Evolutionary conservation across 2,888 invertebrate genomes (phyloP).

Genomic region (Cylindroiulus punctatus): DNA sequence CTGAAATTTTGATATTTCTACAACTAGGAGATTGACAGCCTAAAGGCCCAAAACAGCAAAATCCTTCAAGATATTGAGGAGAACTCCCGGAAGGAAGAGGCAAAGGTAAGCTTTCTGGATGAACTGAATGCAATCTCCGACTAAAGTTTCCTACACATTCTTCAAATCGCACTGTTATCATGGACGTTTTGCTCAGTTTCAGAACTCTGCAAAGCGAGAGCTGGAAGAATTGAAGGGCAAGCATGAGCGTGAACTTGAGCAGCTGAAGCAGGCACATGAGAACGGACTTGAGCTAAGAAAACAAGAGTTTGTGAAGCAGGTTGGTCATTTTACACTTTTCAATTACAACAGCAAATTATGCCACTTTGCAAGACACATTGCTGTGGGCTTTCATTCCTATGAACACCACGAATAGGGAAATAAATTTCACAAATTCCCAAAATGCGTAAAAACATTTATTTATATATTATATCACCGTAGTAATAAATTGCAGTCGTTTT

Average conservation of each 20-base stretch:
- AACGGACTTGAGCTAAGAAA: neutral
- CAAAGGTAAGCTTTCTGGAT: neutral
- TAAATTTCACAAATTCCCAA: too few species aligned
- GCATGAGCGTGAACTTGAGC: neutral
- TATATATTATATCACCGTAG: too few species aligned
- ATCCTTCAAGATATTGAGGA: neutral
- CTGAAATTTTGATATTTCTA: neutral
- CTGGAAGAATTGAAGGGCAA: neutral
- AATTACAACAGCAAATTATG: too few species aligned
- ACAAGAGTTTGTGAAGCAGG: neutral
- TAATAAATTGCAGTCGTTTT: too few species aligned
- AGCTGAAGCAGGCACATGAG: neutral
- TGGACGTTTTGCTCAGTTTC: neutral
- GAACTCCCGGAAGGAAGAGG: neutral
- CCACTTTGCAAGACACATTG: too few species aligned
- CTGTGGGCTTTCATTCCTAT: too few species aligned
- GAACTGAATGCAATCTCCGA: neutral
- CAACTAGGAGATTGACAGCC: constrained; percentile 5
- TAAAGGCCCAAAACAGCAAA: neutral
- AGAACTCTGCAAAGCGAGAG: neutral
- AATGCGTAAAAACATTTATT: too few species aligned
- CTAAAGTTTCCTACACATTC: neutral
- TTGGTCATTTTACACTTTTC: neutral
- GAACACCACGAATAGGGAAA: too few species aligned
- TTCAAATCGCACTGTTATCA: too few species aligned